Evolutionary conservation across 1,140 invertebrate genomes (phyloP), one percentile per base, ranked within the genome.

Genomic region (Trichonephila clavata): DNA sequence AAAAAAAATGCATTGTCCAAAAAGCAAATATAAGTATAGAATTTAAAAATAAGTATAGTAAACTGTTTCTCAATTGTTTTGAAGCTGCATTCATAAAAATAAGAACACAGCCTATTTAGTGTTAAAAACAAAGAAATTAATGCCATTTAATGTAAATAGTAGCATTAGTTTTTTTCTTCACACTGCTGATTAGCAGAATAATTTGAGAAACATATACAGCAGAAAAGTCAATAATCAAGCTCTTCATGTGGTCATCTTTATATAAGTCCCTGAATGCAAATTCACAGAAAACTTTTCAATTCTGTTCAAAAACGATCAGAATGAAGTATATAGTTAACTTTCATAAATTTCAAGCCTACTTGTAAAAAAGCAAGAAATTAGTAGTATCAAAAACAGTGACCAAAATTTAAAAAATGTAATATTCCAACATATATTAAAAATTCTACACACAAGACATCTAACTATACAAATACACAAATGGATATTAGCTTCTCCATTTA

Each of bases 391-490:
- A 57, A 84, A 57, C 8, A 84, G 39, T 57, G 80, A 83, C 32
- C 50, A 83, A 83, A 50, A 50, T 27, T 24, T 80, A 32, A 80
- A 80, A 80, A 80, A 20, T 68, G 80, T 60, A 13, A 84, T 7
- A 43, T 59, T 84, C n/a, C n/a, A 84, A 60, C 50, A 84, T 60
- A 84, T 24, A 84, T 84, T 60, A 84, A 32, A 84, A 84, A 60
- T 60, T 84, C 57, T 59, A 84, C 81, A 84, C 8, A 50, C 7
- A 59, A 59, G 10, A 24, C 13, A 60, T 10, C 2, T 20, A 84
- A 59, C n/a, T 57, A 50, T 18, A 50, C 50, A 50, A 10, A 50
- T 7, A 50, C 50, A 50, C 7, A 39, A 83, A 83, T n/a, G 39
- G 10, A 77, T 18, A 39, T 77, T 18, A 50, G 21, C 14, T 59